Evolutionary conservation across 37 sponge, comb jelly and placozoan species (phyloP).

Genomic region (Dysidea cf. avara): DNA sequence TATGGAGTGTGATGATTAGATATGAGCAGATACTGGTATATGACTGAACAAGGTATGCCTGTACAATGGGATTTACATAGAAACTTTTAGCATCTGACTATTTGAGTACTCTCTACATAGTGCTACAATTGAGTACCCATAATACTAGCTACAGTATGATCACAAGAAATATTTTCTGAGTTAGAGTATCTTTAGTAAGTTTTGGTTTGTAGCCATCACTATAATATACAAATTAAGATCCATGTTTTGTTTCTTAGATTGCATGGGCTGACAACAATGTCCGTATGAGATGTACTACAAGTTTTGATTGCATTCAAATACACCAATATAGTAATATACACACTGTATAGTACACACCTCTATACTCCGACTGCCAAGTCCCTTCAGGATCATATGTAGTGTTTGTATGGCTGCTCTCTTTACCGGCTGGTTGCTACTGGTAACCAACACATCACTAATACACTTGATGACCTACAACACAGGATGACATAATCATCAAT

Average conservation of each 20-base stretch:
- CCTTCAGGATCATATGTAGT: not conserved
- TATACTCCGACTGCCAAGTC: slow-evolving; percentile 5
- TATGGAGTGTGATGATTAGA: not conserved
- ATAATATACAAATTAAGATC: too few relatives aligned
- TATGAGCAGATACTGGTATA: not conserved
- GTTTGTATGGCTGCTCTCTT: not conserved
- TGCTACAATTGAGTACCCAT: slow-evolving; percentile 40
- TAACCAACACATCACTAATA: not conserved
- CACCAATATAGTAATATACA: too few relatives aligned
- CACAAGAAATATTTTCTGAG: too few relatives aligned
- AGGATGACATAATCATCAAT: not conserved
- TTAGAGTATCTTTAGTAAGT: too few relatives aligned
- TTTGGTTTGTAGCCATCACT: too few relatives aligned
- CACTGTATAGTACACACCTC: slow-evolving; percentile 5
- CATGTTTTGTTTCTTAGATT: too few relatives aligned
- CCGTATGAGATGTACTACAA: too few relatives aligned
- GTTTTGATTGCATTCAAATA: too few relatives aligned
- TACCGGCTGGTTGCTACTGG: not conserved
- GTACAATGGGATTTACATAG: too few relatives aligned
- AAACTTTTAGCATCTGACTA: too few relatives aligned
- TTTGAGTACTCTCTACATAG: slow-evolving; percentile 33
- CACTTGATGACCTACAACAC: not conserved
- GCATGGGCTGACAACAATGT: too few relatives aligned
- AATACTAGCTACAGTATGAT: slow-evolving; percentile 55
- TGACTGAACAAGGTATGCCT: not conserved